Evolutionary conservation across 2,113 vertebrate genomes (phyloP), one percentile per base, ranked within the genome.

Genomic region (Bambusicola thoracicus): DNA sequence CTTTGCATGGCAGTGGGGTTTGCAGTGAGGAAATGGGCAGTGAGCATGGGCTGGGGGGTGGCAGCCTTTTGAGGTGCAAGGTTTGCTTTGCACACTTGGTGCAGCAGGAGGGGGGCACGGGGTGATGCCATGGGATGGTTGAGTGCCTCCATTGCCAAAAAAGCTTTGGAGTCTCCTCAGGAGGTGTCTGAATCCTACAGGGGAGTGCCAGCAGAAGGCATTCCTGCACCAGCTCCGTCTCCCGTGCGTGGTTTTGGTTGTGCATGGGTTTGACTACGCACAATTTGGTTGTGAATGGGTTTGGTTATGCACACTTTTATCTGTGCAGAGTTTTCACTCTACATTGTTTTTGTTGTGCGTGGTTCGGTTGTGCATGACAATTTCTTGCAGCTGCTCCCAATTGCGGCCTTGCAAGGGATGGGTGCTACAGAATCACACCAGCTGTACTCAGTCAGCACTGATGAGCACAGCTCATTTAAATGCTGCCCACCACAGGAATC

Each of bases 161-260:
- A 20, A 9, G 16, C 65, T n/a, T 3, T 1, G 79, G 51, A 68
- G 32, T 1, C 2, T 14, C 56, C 20, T 10, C 56, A 30, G 55
- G 12, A 30, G 46, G 30, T 18, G 32, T 27, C 58, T 8, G 7
- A 34, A 24, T 58, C 38, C 15, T 49, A 22, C 1, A 0, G 48
- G 65, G 14, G 34, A 16, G 6, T 58, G 46, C 87, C 88, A 56
- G 94, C 67, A 91, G 77, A 82, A 81, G 81, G 85, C 81, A 91
- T 53, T 49, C 55, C 67, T 5, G 13, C 19, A 2, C 51, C 6
- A 6, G 44, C 62, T 82, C 36, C 56, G 4, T n/a, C 46, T 27
- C 19, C 43, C 1, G 3, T 14, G n/a, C n/a, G 13, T 32, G 58
- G n/a, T 22, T 58, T 34, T 34, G 32, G 19, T 34, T 34, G n/a